phyloP scores from a whole-genome alignment of 1,140 invertebrate genomes.

The Drosophila willistoni region DNA sequence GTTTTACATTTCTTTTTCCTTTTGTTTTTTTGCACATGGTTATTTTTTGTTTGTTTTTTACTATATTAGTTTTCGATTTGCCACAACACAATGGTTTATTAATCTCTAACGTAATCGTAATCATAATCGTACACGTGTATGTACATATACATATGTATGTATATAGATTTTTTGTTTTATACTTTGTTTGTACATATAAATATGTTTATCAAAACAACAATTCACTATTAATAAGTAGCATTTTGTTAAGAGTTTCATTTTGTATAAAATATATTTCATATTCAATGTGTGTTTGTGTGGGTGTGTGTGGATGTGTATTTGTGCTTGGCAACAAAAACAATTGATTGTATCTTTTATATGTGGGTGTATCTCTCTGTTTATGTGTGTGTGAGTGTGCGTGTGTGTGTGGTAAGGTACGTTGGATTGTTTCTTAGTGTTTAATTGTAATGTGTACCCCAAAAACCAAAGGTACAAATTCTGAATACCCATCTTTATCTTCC shows the following conservation, averaged over 20 bases:
- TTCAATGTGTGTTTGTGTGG: constrained; percentile 18
- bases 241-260: constrained; percentile 33
- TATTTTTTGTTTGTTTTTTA: not conserved
- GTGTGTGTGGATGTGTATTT: not conserved
- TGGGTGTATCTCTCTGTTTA: constrained; percentile 28
- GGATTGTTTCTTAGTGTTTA: constrained; percentile 69
- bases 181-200: constrained; percentile 40
- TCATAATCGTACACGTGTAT: constrained; percentile 19
- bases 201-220: constrained; percentile 79
- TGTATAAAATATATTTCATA: constrained; percentile 53
- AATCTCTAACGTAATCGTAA: constrained; percentile 31
- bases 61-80: constrained; percentile 4
- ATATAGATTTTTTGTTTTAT: not conserved
- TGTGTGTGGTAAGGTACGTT: constrained; percentile 65
- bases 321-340: constrained; percentile 49
- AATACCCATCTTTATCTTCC: constrained; percentile 37
- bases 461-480: constrained; percentile 28
- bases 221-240: constrained; percentile 54
- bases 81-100: constrained; percentile 39
- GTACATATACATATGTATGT: not conserved
- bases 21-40: constrained; percentile 12
- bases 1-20: not conserved
- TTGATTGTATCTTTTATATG: constrained; percentile 10
- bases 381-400: constrained; percentile 11
- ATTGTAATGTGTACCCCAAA: constrained; percentile 29